Percentiles rank a stretch among this genome's conserved stretches.
Conservation (phyloP, 2,113 vertebrate species). For the Nycticryphes semicollaris region DNA sequence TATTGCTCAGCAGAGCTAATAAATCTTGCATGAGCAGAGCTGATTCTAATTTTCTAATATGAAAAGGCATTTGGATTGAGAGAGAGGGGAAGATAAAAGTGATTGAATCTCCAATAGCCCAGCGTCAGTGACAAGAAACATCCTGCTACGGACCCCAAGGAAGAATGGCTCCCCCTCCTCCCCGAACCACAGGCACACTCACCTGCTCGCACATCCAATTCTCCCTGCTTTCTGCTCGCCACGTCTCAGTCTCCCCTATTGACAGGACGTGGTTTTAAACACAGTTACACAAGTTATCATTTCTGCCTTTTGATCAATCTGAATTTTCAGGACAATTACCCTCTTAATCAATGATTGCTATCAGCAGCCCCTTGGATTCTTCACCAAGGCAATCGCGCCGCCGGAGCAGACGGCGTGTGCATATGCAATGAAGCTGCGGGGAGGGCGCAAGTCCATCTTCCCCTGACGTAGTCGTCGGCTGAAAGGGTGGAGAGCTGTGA, state of each 20-base stretch:
- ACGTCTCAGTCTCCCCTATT: conserved; percentile 77
- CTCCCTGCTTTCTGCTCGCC: conserved; percentile 71
- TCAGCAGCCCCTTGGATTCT: conserved; percentile 78
- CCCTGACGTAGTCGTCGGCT: conserved; percentile 57
- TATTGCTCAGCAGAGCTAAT: conserved; percentile 83
- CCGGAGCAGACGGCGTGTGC: conserved; percentile 73
- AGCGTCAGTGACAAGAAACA: conserved; percentile 81
- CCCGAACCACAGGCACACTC: conserved; percentile 16
- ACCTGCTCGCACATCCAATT: conserved; percentile 68
- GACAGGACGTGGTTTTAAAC: conserved; percentile 81
- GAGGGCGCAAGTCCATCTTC: conserved; percentile 69
- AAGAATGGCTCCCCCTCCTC: conserved; percentile 72
- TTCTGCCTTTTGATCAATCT: conserved; percentile 85
- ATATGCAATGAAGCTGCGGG: conserved; percentile 79
- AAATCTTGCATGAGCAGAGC: conserved; percentile 85
- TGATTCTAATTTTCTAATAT: conserved; percentile 86
- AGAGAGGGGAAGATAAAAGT: conserved; percentile 83
- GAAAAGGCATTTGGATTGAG: conserved; percentile 85
- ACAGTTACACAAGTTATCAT: conserved; percentile 84
- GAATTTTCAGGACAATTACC: conserved; percentile 84
- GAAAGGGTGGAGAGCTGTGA: conserved; percentile 76
- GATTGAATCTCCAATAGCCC: conserved; percentile 83
- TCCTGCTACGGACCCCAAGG: conserved; percentile 76
- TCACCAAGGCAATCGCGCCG: conserved; percentile 75
- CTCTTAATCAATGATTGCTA: conserved; percentile 85